Base-by-base conservation (phyloP, 1,140 invertebrate species). In the Eurosta solidaginis region DNA sequence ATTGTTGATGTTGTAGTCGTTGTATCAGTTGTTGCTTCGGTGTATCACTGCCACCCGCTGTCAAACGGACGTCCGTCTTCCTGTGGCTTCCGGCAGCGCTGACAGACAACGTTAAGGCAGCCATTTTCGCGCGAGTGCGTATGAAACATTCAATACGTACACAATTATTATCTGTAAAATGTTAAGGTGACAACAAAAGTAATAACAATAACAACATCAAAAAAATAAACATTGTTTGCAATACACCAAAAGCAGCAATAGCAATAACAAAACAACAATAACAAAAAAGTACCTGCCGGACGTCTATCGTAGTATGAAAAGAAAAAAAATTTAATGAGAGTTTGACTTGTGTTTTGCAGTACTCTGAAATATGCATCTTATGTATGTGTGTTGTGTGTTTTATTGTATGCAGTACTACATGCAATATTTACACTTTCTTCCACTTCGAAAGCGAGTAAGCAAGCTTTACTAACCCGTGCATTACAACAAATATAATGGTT, bases 51-150 rank as follows among this genome's bases (percentile, higher is more conserved):
- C 50, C 68, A 78, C 29, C 77, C 77, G 47, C 50, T 78, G 68
- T 74, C 73, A 74, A 75, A 75, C 68, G 77, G 77, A 78, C 75
- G 40, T 78, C 77, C 77, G 77, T 36, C 77, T 78, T 52, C 77
- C 73, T 74, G 49, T 74, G 68, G 77, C 77, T 78, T 74, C 77
- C 33, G 40, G 25, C 36, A 22, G 44, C 44, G 44, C 25, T 74
- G 44, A 74, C 73, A 74, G 22, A 22, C 22, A 59, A 0, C 52
- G 22, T 20, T 9, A 17, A 45, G 25, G 52, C 27, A 27, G 52
- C 52, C 45, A 47, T 47, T 47, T 47, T 9, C 45, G 14, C 29
- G 33, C 33, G n/a, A 14, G 52, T 27, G 12, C 33, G 29, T 12
- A 20, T 29, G 36, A 20, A 25, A 20, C 25, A 27, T 1, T 36